Evolutionary conservation across 2,797 vertebrate genomes (phyloP), one percentile per base, ranked within the genome.

Genomic region (Adelosebastes latens): DNA sequence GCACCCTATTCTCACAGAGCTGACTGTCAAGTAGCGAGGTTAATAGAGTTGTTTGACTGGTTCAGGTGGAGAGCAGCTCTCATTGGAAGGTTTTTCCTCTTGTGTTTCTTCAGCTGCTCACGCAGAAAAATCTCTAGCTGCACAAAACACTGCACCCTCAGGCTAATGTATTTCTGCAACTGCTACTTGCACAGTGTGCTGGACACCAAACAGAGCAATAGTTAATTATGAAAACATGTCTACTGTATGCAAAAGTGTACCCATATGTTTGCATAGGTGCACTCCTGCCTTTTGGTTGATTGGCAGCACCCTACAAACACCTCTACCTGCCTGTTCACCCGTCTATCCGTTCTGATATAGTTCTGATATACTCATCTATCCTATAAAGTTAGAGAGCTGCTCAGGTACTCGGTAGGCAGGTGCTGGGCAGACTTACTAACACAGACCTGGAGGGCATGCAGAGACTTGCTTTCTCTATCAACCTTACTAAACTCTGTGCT

Each of bases 371-470:
- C 25, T 79, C 24, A 27, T 88, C 64, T 16, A 2, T 52, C 14
- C 22, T 24, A 11, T 60, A 18, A 63, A 74, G 49, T 72, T 8
- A 60, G 60, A 70, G 39, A 24, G n/a, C 69, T 1, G 24, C 61
- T 52, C 31, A 31, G 74, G 56, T 29, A 42, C 49, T 8, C 22
- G 25, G 69, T 39, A 55, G 77, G 72, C 85, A 87, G 81, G 81
- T 84, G 86, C 60, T 18, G 60, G 77, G 73, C 61, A 63, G 80
- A 83, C 85, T 87, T 63, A 55, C 79, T 83, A 85, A 91, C 89
- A 66, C 83, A 95, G 93, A 83, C 94, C 88, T 87, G 62, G 72
- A 75, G 93, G 96, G 95, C 99, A 92, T 97, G 99, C 97, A 93
- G 92, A 74, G 92, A 97, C 99, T 95, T 92, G 96, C 90, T 90